Evolutionary conservation across 2,888 invertebrate genomes (phyloP).

Genomic region (Seira ritae): DNA sequence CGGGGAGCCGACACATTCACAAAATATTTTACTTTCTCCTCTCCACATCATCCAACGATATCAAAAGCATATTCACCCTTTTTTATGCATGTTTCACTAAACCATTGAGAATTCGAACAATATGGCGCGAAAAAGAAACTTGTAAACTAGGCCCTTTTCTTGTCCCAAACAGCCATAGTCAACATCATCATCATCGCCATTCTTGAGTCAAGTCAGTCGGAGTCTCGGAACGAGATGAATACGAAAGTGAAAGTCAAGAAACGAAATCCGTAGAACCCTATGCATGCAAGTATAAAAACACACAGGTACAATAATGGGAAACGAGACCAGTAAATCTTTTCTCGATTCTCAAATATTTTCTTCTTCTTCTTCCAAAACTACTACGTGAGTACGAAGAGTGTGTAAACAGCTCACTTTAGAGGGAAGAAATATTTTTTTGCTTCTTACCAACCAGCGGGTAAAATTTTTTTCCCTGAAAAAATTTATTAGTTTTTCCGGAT

Average conservation of each 20-base stretch:
- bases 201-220: no score
- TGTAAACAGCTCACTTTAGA: constrained; percentile 57
- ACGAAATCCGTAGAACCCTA: no score
- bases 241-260: no score
- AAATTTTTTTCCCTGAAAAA: constrained; percentile 27
- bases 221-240: no score
- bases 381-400: constrained; percentile 37
- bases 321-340: not conserved
- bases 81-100: not conserved
- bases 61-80: not conserved
- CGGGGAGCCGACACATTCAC: no score
- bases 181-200: no score
- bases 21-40: not conserved
- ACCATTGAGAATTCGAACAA: not conserved
- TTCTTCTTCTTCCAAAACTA: not conserved
- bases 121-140: not conserved
- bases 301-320: not conserved
- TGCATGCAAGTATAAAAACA: no score
- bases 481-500: constrained; percentile 48
- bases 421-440: no score
- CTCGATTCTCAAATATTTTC: not conserved
- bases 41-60: not conserved
- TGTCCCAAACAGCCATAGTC: no score
- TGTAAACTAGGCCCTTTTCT: not conserved
- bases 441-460: no score